Evolutionary conservation across 2,888 invertebrate species (phyloP).

Genomic region (Hirtodrosophila trivittata): DNA sequence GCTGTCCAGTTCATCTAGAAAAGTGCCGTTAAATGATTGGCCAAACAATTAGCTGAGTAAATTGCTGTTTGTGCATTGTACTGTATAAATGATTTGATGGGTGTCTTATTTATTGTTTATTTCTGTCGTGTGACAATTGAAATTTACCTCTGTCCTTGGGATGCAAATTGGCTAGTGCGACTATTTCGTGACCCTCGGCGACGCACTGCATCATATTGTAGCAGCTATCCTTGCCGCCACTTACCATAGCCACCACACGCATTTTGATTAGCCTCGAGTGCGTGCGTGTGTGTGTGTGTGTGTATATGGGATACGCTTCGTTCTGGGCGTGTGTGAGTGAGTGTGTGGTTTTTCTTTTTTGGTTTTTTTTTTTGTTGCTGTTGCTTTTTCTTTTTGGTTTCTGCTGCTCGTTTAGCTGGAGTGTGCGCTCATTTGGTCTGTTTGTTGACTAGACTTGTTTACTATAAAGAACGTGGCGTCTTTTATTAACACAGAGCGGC

Average conservation of each 20-base stretch:
- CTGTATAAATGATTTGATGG: no score
- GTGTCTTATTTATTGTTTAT: neutral
- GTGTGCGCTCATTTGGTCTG: constrained; percentile 65
- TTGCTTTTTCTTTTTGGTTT: constrained; percentile 45
- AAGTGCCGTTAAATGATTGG: constrained; percentile 14
- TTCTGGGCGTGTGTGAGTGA: constrained; percentile 2
- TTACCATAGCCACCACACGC: constrained; percentile 95
- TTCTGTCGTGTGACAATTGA: constrained; percentile 15
- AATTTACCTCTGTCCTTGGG: constrained; percentile 91
- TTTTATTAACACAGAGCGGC: constrained; percentile 58
- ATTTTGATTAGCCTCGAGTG: constrained; percentile 84
- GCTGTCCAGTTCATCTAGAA: constrained; percentile 94
- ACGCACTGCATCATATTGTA: constrained; percentile 99
- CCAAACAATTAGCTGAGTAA: constrained; percentile 1
- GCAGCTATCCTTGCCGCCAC: constrained; percentile 99
- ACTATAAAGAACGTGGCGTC: constrained; percentile 51
- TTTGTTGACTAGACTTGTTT: constrained; percentile 72
- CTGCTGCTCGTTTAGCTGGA: constrained; percentile 48
- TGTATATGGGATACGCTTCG: neutral
- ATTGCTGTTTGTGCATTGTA: no score
- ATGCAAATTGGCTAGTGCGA: constrained; percentile 97
- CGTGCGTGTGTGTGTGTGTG: constrained; percentile 7
- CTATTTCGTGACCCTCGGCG: constrained; percentile 95
- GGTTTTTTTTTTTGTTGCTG: constrained; percentile 2
- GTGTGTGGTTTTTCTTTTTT: constrained; percentile 28